A percentile compares a stretch with the other conserved stretches of the same genome.
phyloP scores from a whole-genome alignment of 2,113 vertebrate genomes.

The Oophaga pumilio region DNA sequence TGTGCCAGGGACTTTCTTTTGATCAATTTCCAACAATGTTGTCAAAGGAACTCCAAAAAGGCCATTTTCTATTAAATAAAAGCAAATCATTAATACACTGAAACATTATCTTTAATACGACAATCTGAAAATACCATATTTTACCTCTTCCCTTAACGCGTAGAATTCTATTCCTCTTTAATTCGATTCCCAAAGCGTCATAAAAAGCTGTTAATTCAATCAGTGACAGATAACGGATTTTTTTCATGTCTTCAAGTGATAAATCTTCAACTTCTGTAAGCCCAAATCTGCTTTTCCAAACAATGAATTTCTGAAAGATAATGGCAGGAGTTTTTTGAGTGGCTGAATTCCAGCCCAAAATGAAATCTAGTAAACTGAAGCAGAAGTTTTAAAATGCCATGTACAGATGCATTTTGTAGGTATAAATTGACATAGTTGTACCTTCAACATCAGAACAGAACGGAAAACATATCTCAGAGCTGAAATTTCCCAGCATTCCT shows the following conservation, averaged over 20 bases:
- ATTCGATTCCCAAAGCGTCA: constrained; percentile 80
- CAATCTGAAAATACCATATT: rapidly evolving
- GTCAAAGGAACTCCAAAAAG: constrained; percentile 89
- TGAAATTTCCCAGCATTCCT: background rate
- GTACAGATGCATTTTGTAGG: background rate
- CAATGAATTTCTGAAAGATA: constrained; percentile 74
- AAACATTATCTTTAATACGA: background rate
- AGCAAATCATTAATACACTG: background rate
- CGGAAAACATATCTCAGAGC: background rate
- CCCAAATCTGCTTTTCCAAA: constrained; percentile 78
- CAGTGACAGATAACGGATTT: constrained; percentile 82
- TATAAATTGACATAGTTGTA: background rate
- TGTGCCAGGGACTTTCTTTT: constrained; percentile 82
- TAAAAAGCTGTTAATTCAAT: constrained; percentile 86
- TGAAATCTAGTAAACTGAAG: background rate
- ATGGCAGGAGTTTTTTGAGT: background rate
- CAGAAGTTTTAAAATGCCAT: background rate
- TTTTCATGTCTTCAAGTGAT: constrained; percentile 85
- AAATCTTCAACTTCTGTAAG: constrained; percentile 82
- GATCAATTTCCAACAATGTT: constrained; percentile 84
- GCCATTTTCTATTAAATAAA: constrained; percentile 76
- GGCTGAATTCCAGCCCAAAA: background rate
- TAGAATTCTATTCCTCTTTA: constrained; percentile 80
- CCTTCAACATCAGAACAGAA: background rate
- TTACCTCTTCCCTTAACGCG: constrained; percentile 82